Conservation (phyloP, 1,140 invertebrate species). For the Scaptomyza pallida region DNA sequence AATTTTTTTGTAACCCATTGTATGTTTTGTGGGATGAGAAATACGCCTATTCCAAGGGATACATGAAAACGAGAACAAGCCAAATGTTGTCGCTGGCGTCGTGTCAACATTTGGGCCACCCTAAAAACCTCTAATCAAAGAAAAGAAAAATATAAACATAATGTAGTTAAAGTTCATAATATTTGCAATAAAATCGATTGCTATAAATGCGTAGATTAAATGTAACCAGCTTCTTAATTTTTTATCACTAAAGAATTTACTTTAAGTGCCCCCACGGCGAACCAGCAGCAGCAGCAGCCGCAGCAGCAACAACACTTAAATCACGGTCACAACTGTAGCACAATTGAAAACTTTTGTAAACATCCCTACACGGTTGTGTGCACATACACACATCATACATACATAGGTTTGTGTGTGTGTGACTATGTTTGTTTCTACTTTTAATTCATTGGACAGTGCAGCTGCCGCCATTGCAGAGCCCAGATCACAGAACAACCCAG, state of each 20-base stretch:
- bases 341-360: slow-evolving; percentile 72
- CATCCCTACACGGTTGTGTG: not conserved
- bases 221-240: no score
- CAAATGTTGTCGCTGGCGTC: slow-evolving; percentile 61
- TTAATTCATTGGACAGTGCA: slow-evolving; percentile 69
- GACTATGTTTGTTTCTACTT: slow-evolving; percentile 49
- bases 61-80: slow-evolving; percentile 10
- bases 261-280: slow-evolving; percentile 28
- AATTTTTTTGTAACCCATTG: not conserved
- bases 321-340: slow-evolving; percentile 64
- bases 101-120: slow-evolving; percentile 61
- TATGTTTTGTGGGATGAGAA: not conserved
- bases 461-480: slow-evolving; percentile 41
- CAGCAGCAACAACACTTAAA: slow-evolving; percentile 58
- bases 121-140: slow-evolving; percentile 61
- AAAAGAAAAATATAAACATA: no score
- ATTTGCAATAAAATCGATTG: slow-evolving; percentile 56
- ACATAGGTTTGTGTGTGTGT: slow-evolving; percentile 29
- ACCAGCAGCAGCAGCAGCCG: slow-evolving; percentile 2
- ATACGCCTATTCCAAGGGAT: not conserved
- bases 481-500: slow-evolving; percentile 7
- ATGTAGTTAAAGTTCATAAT: slow-evolving; percentile 46
- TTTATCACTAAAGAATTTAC: slow-evolving; percentile 43
- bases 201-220: no score
- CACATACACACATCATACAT: slow-evolving; percentile 7